Base-by-base conservation (phyloP, 2,797 vertebrate genomes). In the Lycodopsis pacificus region DNA sequence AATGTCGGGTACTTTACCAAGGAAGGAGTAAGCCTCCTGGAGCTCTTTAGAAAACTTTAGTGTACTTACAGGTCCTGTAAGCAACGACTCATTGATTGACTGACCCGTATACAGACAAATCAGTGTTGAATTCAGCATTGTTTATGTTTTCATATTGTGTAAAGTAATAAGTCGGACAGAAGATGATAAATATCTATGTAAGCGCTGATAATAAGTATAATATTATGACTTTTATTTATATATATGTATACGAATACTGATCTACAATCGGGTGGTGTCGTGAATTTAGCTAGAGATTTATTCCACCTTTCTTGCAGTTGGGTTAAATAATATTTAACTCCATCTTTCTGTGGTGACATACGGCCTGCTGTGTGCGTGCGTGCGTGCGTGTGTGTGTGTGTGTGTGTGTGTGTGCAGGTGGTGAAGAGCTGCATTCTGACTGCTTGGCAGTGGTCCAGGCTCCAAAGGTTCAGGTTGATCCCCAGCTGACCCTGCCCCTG, bases 401-500 rank as follows among this genome's bases (percentile, higher is more conserved):
- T 72, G 56, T 72, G 57, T 72, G 66, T 80, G 71, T 79, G 64
- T 22, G 20, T 56, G 27, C 83, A 99, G 97, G 92, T 61, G 92
- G 94, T 82, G 93, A 84, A 80, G 93, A 94, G 72, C 90, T 96
- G 71, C 96, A 95, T 1, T 89, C 91, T 0, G 95, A 96, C 76
- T 96, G 89, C 25, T 90, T 99, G 86, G 95, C 94, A 1, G 91
- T 96, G 30, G 94, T 97, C 61, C 95, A 97, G 20, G 94, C 96
- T 6, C 97, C 97, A 2, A 95, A 94, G 58, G 92, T 98, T 56
- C 95, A 95, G 86, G 93, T 94, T 0, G 95, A 97, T 71, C 92
- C 95, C 57, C 96, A 96, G 86, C 95, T 97, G 73, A 96, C 95
- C 3, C 94, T 99, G 69, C 97, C 98, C 0, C 94, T 98, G 25